These are phyloP conservation scores for Pseudococcus longispinus DNA, from an alignment of 2,888 invertebrate species.

Conservation along the genomic window DNA sequence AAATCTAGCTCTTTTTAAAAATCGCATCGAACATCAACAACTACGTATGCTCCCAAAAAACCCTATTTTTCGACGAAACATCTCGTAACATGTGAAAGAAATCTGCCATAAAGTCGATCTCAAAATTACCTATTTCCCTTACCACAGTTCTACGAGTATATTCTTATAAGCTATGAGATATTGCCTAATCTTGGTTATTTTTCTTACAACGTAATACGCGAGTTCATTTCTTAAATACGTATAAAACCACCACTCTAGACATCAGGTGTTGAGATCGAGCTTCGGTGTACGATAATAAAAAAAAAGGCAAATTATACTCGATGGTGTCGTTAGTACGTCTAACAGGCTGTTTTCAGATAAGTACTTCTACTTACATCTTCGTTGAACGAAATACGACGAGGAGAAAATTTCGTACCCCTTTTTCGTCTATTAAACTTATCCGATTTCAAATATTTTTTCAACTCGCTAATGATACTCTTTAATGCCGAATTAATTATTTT, in stretches of 20 bases:
- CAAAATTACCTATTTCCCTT: not conserved
- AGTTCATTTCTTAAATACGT: not conserved
- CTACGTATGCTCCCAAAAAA: not conserved
- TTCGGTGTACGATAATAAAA: not conserved
- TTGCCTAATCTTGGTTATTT: not conserved
- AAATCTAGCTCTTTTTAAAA: not conserved
- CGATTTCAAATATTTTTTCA: not conserved
- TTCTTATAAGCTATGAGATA: not conserved
- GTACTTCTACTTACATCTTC: not conserved
- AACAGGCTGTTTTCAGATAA: not conserved
- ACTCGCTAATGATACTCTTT: not conserved
- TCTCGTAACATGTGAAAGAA: not conserved
- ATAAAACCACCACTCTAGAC: not conserved
- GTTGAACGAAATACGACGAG: not conserved
- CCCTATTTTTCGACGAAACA: not conserved
- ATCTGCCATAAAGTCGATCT: not conserved
- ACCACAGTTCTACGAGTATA: not conserved
- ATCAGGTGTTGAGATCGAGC: not conserved
- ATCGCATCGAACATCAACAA: not conserved
- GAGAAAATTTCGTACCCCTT: not conserved
- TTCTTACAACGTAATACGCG: not conserved
- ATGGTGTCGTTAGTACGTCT: conserved; percentile 8
- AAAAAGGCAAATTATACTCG: not conserved
- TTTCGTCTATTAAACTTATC: not conserved
- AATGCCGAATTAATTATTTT: conserved; percentile 23